Evolutionary conservation across 2,888 invertebrate genomes (phyloP).

Genomic region (Bugula neritina): DNA sequence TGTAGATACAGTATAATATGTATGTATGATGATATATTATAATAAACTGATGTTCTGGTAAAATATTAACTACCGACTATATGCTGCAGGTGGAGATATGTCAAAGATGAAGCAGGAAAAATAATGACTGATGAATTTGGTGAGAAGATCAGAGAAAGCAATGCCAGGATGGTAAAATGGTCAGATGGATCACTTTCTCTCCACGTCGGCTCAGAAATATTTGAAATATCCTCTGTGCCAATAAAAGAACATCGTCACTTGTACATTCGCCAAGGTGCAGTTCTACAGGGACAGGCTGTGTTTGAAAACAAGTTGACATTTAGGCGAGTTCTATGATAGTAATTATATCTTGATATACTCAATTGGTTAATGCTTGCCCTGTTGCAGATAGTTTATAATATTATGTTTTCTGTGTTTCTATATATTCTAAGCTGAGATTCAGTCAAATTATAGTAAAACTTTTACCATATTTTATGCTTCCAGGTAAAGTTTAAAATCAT

Average conservation of each 20-base stretch:
- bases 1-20: too few relatives aligned
- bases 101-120: slow-evolving; percentile 60
- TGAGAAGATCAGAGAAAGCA: slow-evolving; percentile 78
- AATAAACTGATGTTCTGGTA: too few relatives aligned
- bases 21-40: too few relatives aligned
- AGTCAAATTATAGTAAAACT: too few relatives aligned
- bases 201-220: slow-evolving; percentile 93
- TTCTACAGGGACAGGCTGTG: slow-evolving; percentile 93
- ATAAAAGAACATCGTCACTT: slow-evolving; percentile 88
- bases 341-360: too few relatives aligned
- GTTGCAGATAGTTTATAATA: too few relatives aligned
- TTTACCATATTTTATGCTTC: too few relatives aligned
- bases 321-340: slow-evolving; percentile 48
- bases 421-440: too few relatives aligned
- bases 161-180: slow-evolving; percentile 91
- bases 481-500: too few relatives aligned
- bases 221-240: slow-evolving; percentile 89
- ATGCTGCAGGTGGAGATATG: slow-evolving; percentile 75
- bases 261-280: slow-evolving; percentile 94
- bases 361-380: too few relatives aligned
- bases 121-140: slow-evolving; percentile 59
- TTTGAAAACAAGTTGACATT: slow-evolving; percentile 94
- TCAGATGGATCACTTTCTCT: slow-evolving; percentile 96
- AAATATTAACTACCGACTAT: too few relatives aligned
- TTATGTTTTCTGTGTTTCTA: too few relatives aligned